These are phyloP conservation scores for Chionomys nivalis DNA, from an alignment of 2,113 vertebrate species.

Conservation along the genomic window DNA sequence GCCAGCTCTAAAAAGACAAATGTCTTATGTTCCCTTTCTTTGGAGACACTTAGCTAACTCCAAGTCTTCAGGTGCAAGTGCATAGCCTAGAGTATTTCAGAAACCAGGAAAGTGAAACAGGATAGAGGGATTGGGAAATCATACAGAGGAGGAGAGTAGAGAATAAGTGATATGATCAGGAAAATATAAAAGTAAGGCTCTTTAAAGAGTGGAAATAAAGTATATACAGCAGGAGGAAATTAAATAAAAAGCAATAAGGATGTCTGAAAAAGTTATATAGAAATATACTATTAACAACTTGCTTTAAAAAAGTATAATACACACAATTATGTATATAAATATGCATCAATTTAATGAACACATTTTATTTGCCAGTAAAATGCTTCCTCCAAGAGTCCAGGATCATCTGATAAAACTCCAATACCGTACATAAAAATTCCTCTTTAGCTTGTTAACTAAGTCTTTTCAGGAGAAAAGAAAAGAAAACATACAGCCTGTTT, in stretches of 20 bases:
- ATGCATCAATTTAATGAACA: not conserved
- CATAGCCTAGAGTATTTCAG: not conserved
- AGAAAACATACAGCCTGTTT: not conserved
- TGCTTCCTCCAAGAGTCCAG: not conserved
- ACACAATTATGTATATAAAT: not conserved
- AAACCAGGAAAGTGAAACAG: not conserved
- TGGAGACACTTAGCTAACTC: not conserved
- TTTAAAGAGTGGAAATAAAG: not conserved
- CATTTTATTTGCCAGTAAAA: not conserved
- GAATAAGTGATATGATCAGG: too few relatives aligned
- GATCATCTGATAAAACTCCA: not conserved
- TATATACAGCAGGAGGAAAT: not conserved
- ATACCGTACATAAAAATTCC: not conserved
- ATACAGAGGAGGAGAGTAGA: not conserved
- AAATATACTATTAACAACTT: not conserved
- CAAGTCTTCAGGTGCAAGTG: not conserved
- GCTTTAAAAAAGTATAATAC: not conserved
- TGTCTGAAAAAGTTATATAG: not conserved
- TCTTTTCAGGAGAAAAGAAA: not conserved
- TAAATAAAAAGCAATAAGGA: not conserved
- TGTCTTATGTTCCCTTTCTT: not conserved
- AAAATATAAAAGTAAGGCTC: not conserved
- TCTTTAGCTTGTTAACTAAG: not conserved
- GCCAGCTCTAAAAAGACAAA: not conserved
- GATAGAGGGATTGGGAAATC: not conserved